These are phyloP conservation scores for Melipona beecheii DNA, from an alignment of 2,888 invertebrate species.

Conservation along the genomic window DNA sequence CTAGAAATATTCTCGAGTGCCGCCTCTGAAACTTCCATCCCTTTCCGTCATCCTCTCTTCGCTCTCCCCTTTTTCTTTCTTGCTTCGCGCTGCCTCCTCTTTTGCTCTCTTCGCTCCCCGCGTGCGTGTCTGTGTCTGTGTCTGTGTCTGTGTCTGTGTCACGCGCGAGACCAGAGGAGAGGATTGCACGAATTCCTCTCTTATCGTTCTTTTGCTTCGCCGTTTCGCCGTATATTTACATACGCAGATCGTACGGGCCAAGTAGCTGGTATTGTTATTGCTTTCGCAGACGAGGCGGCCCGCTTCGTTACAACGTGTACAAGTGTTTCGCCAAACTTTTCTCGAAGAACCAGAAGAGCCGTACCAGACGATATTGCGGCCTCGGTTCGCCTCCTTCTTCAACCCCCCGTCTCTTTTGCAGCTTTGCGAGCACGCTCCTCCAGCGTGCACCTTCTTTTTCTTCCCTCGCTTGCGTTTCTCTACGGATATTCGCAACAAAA, in stretches of 20 bases:
- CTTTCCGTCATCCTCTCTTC: background rate
- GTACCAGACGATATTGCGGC: constrained; percentile 54
- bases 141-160: too few relatives aligned
- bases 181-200: constrained; percentile 53
- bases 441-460: background rate
- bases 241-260: constrained; percentile 54
- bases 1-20: constrained; percentile 66
- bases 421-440: background rate
- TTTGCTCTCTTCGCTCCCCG: background rate
- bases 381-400: constrained; percentile 15
- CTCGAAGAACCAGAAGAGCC: constrained; percentile 44
- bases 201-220: constrained; percentile 58
- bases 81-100: background rate
- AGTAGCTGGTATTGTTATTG: constrained; percentile 73
- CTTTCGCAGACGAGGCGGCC: constrained; percentile 67
- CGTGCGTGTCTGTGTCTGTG: background rate
- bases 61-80: background rate
- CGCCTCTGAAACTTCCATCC: constrained; percentile 53
- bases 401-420: constrained; percentile 17
- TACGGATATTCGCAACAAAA: constrained; percentile 4
- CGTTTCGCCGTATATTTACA: constrained; percentile 60
- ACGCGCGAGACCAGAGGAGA: background rate
- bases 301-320: constrained; percentile 70
- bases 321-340: constrained; percentile 67
- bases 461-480: background rate